Evolutionary conservation across 35 echinoderm and acorn worm genomes (phyloP), one percentile per base, ranked within the genome.

Genomic region (Diadema setosum): DNA sequence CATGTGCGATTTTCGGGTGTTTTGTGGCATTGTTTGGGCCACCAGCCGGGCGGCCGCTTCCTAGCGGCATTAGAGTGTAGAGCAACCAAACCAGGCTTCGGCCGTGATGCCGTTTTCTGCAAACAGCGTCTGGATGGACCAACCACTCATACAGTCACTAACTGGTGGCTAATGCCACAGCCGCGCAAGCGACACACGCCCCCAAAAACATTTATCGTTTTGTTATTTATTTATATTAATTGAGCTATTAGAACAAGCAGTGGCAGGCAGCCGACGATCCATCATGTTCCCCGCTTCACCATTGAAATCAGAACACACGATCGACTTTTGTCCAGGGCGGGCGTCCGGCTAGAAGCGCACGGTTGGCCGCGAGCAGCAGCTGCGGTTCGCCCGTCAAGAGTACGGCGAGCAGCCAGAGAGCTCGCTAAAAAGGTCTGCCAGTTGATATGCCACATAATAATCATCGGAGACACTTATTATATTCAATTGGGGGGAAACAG

Each of bases 211-310:
- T 96, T 96, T 86, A 90, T 88, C 85, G 82, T 91, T 91, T 95
- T 86, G 93, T 95, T 95, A 96, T 96, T 96, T 96, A 96, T 96
- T 96, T 91, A 96, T 91, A 91, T 87, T 95, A 90, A 89, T 90
- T 86, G 94, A 87, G 85, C 94, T 86, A 92, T 96, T 96, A 96
- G 94, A 86, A 92, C 86, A 91, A 91, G 75, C 74, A 55, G 70
- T 83, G 78, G 82, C 84, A 83, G 56, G 63, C 59, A 83, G 81
- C 85, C 84, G 57, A 92, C 85, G 92, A 96, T 96, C 92, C 94
- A 85, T 96, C 94, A 86, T 82, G 75, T 90, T 85, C 85, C 61
- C 82, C 65, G 84, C 83, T 90, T 87, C 78, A 89, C 87, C 65
- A 94, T 94, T 92, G 89, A 91, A 91, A 87, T 84, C 87, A 88